phyloP scores from a whole-genome alignment of 2,888 invertebrate genomes.

The Hoplodrina blanda region DNA sequence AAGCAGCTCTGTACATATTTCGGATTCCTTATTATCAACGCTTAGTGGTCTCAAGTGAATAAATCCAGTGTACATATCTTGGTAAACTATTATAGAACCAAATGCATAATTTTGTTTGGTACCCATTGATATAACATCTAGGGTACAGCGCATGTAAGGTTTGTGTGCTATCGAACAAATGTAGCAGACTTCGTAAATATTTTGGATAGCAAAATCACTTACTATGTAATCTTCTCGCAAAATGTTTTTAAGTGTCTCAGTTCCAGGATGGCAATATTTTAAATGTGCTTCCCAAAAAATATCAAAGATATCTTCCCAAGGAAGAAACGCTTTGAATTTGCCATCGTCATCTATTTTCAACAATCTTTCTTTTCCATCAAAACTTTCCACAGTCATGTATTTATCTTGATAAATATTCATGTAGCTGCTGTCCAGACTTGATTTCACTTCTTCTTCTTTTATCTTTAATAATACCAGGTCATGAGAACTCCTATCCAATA shows the following conservation, averaged over 20 bases:
- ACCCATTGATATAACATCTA: conserved; percentile 21
- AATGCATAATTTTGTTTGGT: neutral
- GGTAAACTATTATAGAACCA: conserved; percentile 35
- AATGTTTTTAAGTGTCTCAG: neutral
- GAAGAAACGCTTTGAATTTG: conserved; percentile 13
- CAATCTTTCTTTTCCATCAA: conserved; percentile 2
- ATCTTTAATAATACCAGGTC: conserved; percentile 5
- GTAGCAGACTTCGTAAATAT: conserved; percentile 21
- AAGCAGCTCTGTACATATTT: conserved; percentile 39
- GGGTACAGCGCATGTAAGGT: conserved; percentile 26
- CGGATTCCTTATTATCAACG: neutral
- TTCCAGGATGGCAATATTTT: conserved; percentile 21
- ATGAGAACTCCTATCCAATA: conserved; percentile 12
- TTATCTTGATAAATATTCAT: neutral
- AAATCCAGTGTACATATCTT: conserved; percentile 38
- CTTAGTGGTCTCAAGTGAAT: conserved; percentile 45
- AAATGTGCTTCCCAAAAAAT: conserved; percentile 37
- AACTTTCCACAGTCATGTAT: neutral
- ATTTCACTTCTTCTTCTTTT: conserved; percentile 4
- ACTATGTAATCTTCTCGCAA: conserved; percentile 27
- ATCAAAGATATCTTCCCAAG: conserved; percentile 43
- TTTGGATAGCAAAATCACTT: conserved; percentile 12
- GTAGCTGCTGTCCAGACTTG: neutral
- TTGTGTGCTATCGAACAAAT: conserved; percentile 16
- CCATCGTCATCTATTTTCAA: neutral